phyloP scores from a whole-genome alignment of 2,113 vertebrate genomes.

The Monopterus albus region DNA sequence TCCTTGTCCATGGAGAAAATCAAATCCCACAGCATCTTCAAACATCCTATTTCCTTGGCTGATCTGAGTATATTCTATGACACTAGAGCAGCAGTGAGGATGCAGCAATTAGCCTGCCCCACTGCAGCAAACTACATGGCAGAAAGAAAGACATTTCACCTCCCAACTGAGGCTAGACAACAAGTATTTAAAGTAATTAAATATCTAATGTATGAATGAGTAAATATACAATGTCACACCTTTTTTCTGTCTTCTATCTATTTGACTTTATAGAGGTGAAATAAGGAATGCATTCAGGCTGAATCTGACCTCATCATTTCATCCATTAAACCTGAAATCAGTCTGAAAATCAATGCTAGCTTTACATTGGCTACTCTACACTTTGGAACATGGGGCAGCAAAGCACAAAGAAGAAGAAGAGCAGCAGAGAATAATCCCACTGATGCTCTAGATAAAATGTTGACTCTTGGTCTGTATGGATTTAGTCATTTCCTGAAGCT shows the following conservation, averaged over 20 bases:
- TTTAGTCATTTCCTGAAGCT: conserved; percentile 45
- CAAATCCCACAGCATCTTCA: conserved; percentile 26
- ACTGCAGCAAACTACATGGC: conserved; percentile 15
- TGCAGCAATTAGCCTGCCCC: conserved; percentile 6
- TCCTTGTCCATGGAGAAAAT: conserved; percentile 47
- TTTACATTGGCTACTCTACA: conserved; percentile 3
- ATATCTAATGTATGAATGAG: neutral
- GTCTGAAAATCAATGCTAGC: conserved; percentile 41
- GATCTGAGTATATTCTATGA: neutral
- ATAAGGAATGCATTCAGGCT: conserved; percentile 5
- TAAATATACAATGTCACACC: neutral
- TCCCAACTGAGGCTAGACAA: neutral
- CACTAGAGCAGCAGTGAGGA: conserved; percentile 2
- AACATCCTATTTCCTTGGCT: conserved; percentile 25
- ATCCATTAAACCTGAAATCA: conserved; percentile 50
- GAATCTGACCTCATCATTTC: conserved; percentile 32
- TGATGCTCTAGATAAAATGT: conserved; percentile 26
- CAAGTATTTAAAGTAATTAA: conserved; percentile 9
- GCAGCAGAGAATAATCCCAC: neutral
- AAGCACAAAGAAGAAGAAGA: conserved; percentile 3
- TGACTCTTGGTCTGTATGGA: conserved; percentile 23
- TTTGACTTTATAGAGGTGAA: conserved; percentile 8
- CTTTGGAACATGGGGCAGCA: neutral
- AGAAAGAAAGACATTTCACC: conserved; percentile 17
- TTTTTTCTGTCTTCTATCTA: neutral